Evolutionary conservation across 1,140 invertebrate genomes (phyloP).

Genomic region (Cherax quadricarinatus): DNA sequence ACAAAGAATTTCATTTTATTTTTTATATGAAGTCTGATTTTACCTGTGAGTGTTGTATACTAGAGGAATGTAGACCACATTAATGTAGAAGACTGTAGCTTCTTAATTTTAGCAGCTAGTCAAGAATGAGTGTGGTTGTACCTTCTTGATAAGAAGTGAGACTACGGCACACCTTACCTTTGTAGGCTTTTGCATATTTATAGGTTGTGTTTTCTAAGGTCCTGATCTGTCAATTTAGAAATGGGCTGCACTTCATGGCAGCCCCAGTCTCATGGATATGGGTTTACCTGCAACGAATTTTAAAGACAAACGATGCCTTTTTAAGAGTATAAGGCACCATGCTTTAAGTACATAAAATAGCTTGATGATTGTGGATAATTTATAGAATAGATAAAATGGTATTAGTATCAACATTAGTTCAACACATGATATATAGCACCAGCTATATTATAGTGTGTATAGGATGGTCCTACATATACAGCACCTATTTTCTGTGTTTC

Average conservation of each 20-base stretch:
- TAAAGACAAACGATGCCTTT: not conserved
- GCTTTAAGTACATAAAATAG: not conserved
- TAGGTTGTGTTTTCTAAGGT: slow-evolving; percentile 6
- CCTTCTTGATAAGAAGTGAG: slow-evolving; percentile 11
- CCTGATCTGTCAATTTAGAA: not conserved
- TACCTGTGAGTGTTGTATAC: not conserved
- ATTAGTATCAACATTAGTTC: not conserved
- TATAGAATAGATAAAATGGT: not conserved
- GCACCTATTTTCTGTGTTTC: no score
- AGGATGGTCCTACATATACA: no score
- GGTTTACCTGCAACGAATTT: not conserved
- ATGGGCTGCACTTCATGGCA: not conserved
- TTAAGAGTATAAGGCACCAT: not conserved
- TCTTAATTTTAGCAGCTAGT: slow-evolving; percentile 16
- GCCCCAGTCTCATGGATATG: not conserved
- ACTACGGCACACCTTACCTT: not conserved
- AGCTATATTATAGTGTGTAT: not conserved
- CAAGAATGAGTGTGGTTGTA: slow-evolving; percentile 39
- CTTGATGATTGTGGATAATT: not conserved
- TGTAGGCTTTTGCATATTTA: not conserved
- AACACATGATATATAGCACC: not conserved
- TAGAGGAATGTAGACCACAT: not conserved
- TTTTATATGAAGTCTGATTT: not conserved
- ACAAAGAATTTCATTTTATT: not conserved
- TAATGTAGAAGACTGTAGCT: not conserved